Evolutionary conservation across 2,797 vertebrate species (phyloP), one percentile per base, ranked within the genome.

Genomic region (Rhinoraja longicauda): DNA sequence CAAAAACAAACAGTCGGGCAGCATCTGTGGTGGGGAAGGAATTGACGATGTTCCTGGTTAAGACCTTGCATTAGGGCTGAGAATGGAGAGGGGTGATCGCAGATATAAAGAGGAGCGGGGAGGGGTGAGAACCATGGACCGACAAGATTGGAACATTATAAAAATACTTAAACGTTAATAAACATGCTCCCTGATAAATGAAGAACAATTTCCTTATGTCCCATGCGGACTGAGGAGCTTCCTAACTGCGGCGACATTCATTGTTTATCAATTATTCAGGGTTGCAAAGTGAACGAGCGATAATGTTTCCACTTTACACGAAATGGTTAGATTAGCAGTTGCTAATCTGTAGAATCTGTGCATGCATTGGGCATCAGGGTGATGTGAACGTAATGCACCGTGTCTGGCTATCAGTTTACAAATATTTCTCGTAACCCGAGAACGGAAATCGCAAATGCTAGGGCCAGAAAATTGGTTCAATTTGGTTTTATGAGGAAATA

Each of bases 391-490:
- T 97, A 95, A 96, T 95, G 95, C 96, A 96, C 97, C 96, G 95
- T 95, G 95, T 96, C 90, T 39, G 12, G 90, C 90, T 97, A 97
- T 99, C 98, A 95, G 95, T 96, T 99, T 99, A 98, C 98, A 98
- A 95, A 84, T 93, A 93, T 95, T 97, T 96, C 97, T 95, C 94
- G 97, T 98, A 98, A 99, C 94, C 96, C 96, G 97, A 98, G 97
- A 96, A 96, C 96, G 95, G 95, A 96, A 94, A 96, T 97, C 95
- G 96, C 94, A 96, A 95, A 97, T 97, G 96, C 94, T 94, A 96
- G 95, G 95, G 93, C 95, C 96, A 94, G 96, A 96, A 97, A 97
- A 97, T 97, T 97, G 97, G 96, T 94, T 93, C 94, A 94, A 94
- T 94, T 96, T 94, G 95, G 94, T 94, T 94, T 97, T 96, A 73